These are phyloP conservation scores for Tachina grossa DNA, from an alignment of 2,888 invertebrate genomes.

Conservation along the genomic window DNA sequence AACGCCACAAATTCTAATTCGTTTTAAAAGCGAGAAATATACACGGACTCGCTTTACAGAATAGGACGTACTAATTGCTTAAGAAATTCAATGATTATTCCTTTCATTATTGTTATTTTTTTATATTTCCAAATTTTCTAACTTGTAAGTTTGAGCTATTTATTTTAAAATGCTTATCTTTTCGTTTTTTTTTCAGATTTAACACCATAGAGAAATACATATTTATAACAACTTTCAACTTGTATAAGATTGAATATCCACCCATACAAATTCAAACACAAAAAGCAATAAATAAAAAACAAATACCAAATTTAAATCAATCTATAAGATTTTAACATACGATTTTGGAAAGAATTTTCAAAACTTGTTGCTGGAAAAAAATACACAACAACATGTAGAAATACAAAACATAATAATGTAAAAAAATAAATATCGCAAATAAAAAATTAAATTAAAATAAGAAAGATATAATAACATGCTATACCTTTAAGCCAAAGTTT, in stretches of 20 bases:
- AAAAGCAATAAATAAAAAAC: constrained; percentile 19
- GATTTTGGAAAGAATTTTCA: constrained; percentile 77
- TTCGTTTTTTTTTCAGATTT: constrained; percentile 48
- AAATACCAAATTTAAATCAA: constrained; percentile 63
- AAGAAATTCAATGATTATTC: not conserved
- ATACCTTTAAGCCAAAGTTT: constrained; percentile 41
- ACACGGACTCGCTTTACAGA: not conserved
- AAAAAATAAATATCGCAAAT: constrained; percentile 40
- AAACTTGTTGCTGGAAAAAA: constrained; percentile 74
- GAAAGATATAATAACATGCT: constrained; percentile 56
- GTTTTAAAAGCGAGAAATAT: not conserved
- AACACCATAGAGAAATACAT: constrained; percentile 42
- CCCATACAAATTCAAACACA: constrained; percentile 51
- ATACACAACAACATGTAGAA: constrained; percentile 59
- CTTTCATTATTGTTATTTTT: constrained; percentile 10
- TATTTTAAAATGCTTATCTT: constrained; percentile 20
- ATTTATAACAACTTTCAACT: constrained; percentile 29
- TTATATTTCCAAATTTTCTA: constrained; percentile 9
- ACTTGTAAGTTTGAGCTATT: constrained; percentile 7
- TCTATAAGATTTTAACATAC: constrained; percentile 72
- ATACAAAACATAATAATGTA: constrained; percentile 36
- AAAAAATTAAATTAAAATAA: constrained; percentile 38
- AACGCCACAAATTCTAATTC: too few relatives aligned
- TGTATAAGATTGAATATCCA: constrained; percentile 32
- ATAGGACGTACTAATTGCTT: not conserved